Percentiles rank a stretch among this genome's conserved stretches.
Conservation (phyloP, 1,140 invertebrate genomes). For the Homarus americanus region DNA sequence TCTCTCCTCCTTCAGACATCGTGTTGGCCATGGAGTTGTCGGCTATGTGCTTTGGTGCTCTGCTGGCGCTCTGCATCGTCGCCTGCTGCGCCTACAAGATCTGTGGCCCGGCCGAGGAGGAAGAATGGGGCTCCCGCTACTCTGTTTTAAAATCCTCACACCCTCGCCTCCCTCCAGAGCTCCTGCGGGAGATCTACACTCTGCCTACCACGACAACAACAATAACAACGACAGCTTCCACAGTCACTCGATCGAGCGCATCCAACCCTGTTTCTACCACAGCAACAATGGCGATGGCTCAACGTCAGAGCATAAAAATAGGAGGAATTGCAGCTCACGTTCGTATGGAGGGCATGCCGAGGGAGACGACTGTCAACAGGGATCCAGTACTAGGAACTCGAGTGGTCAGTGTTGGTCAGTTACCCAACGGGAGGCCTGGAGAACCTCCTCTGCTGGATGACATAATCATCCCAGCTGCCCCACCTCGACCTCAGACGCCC, state of each 20-base stretch:
- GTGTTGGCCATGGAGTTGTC: slow-evolving; percentile 57
- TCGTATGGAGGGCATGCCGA: slow-evolving; percentile 23
- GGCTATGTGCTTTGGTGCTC: slow-evolving; percentile 58
- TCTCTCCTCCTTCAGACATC: slow-evolving; percentile 41
- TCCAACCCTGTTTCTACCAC: background rate
- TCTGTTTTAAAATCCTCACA: slow-evolving; percentile 47
- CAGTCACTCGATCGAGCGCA: slow-evolving; percentile 19
- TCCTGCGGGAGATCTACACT: slow-evolving; percentile 59
- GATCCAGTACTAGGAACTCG: background rate
- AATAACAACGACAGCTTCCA: too few species aligned
- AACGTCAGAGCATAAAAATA: background rate
- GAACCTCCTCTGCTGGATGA: slow-evolving; percentile 29
- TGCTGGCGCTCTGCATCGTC: slow-evolving; percentile 55
- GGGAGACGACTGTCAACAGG: slow-evolving; percentile 33
- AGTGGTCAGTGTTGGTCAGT: slow-evolving; percentile 19
- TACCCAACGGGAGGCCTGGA: slow-evolving; percentile 48
- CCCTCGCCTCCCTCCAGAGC: slow-evolving; percentile 52
- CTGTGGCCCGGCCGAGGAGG: slow-evolving; percentile 58
- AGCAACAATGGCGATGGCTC: background rate
- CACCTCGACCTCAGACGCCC: slow-evolving; percentile 28
- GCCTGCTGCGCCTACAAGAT: slow-evolving; percentile 65
- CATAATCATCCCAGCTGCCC: slow-evolving; percentile 35
- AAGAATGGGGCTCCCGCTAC: slow-evolving; percentile 55
- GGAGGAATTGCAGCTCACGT: background rate
- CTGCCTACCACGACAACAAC: slow-evolving; percentile 28